phyloP scores from a whole-genome alignment of 2,113 vertebrate genomes.

The Hirundichthys speculiger region DNA sequence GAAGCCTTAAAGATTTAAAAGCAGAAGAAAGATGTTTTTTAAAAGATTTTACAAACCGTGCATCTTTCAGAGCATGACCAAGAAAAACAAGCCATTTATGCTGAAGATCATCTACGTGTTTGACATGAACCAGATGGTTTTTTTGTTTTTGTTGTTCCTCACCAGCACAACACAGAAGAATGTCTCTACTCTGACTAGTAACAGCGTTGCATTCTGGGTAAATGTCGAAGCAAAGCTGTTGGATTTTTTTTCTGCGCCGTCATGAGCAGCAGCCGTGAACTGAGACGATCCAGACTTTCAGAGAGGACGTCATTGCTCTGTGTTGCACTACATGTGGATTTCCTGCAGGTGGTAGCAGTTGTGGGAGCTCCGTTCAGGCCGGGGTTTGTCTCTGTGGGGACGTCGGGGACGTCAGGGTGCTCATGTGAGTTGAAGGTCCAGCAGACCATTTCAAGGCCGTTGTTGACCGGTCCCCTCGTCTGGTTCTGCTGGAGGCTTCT shows the following conservation, averaged over 20 bases:
- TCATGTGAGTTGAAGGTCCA: too few species aligned
- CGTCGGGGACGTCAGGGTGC: too few species aligned
- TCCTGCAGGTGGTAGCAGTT: neutral
- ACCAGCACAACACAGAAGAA: slow-evolving; percentile 73
- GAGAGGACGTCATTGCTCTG: too few species aligned
- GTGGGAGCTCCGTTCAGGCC: neutral
- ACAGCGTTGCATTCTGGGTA: slow-evolving; percentile 50
- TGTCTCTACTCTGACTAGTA: slow-evolving; percentile 48
- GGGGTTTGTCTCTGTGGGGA: neutral
- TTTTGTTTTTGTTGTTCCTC: slow-evolving; percentile 67
- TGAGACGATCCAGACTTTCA: too few species aligned
- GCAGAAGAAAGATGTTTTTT: slow-evolving; percentile 15
- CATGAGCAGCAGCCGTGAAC: too few species aligned
- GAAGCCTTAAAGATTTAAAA: slow-evolving; percentile 70
- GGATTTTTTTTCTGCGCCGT: too few species aligned
- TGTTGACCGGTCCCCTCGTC: too few species aligned
- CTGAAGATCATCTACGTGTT: neutral
- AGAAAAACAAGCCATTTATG: slow-evolving; percentile 66
- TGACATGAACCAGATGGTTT: slow-evolving; percentile 15
- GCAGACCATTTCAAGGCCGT: too few species aligned
- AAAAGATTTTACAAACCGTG: neutral
- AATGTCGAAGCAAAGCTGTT: neutral
- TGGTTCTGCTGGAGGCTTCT: too few species aligned
- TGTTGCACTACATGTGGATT: neutral
- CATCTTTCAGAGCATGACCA: slow-evolving; percentile 28